A percentile compares a stretch with the other conserved stretches of the same genome.
These are phyloP conservation scores for Mola mola DNA, from an alignment of 2,113 vertebrate genomes.

Conservation along the genomic window DNA sequence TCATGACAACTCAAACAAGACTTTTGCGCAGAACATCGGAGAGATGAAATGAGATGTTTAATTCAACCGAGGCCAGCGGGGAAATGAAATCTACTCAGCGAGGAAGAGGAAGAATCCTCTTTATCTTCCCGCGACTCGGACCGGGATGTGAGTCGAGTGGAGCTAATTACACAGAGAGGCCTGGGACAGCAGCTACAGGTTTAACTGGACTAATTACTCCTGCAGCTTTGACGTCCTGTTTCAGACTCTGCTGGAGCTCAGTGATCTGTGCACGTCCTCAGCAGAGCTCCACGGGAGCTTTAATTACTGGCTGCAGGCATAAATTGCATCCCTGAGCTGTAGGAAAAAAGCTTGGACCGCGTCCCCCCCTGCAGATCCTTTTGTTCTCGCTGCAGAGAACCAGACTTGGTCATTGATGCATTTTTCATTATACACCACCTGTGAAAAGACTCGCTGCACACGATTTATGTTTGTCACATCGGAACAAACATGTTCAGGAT, in stretches of 20 bases:
- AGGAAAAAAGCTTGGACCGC: not conserved
- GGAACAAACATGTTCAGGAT: too few species aligned
- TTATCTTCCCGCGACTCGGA: slow-evolving; percentile 29
- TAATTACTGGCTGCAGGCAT: slow-evolving; percentile 1
- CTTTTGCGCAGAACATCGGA: too few species aligned
- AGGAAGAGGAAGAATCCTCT: not conserved
- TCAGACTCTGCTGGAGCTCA: slow-evolving; percentile 2
- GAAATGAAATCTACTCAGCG: not conserved
- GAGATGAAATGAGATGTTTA: too few species aligned
- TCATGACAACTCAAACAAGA: too few species aligned
- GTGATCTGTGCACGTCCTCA: not conserved
- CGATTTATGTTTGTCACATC: too few species aligned
- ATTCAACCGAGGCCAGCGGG: slow-evolving; percentile 29
- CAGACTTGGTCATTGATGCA: too few species aligned
- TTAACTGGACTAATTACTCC: not conserved
- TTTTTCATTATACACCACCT: not conserved
- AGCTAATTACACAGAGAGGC: slow-evolving; percentile 22
- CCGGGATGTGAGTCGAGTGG: slow-evolving; percentile 6
- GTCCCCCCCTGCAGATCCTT: not conserved
- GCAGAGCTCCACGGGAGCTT: not conserved
- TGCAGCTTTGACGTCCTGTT: not conserved
- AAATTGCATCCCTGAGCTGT: not conserved
- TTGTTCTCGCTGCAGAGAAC: not conserved
- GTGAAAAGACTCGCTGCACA: not conserved
- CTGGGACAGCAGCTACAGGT: slow-evolving; percentile 33